These are phyloP conservation scores for Drosophila albomicans DNA, from an alignment of 1,140 invertebrate species.

Conservation along the genomic window DNA sequence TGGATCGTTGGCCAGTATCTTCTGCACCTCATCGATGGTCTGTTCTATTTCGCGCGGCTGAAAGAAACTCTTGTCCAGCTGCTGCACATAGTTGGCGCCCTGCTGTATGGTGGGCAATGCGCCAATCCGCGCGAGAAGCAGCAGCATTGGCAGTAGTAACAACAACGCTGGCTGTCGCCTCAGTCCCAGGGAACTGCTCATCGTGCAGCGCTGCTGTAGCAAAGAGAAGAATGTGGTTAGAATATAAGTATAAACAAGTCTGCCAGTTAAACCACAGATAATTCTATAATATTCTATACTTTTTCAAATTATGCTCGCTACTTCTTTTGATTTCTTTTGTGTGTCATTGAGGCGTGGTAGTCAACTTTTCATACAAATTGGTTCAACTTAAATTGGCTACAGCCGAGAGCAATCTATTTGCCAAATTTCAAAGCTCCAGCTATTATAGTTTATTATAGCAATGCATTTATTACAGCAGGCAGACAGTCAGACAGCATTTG, in stretches of 20 bases:
- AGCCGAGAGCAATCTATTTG: too few relatives aligned
- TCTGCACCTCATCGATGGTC: slow-evolving; percentile 87
- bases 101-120: slow-evolving; percentile 68
- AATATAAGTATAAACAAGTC: not conserved
- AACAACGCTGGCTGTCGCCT: not conserved
- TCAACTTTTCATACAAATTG: too few relatives aligned
- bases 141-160: slow-evolving; percentile 20
- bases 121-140: slow-evolving; percentile 10
- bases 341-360: too few relatives aligned
- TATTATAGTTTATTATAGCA: too few relatives aligned
- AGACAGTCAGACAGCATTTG: too few relatives aligned
- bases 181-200: slow-evolving; percentile 12
- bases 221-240: not conserved
- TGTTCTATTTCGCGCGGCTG: slow-evolving; percentile 77
- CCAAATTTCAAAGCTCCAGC: too few relatives aligned
- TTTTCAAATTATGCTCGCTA: too few relatives aligned
- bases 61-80: slow-evolving; percentile 77
- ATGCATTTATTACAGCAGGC: too few relatives aligned
- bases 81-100: slow-evolving; percentile 55
- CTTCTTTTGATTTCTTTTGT: too few relatives aligned
- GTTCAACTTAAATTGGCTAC: too few relatives aligned
- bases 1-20: slow-evolving; percentile 85
- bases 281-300: too few relatives aligned
- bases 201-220: slow-evolving; percentile 8
- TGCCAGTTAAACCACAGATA: not conserved